Evolutionary conservation across 2,797 vertebrate species (phyloP).

Genomic region (Ceyx erithaca): DNA sequence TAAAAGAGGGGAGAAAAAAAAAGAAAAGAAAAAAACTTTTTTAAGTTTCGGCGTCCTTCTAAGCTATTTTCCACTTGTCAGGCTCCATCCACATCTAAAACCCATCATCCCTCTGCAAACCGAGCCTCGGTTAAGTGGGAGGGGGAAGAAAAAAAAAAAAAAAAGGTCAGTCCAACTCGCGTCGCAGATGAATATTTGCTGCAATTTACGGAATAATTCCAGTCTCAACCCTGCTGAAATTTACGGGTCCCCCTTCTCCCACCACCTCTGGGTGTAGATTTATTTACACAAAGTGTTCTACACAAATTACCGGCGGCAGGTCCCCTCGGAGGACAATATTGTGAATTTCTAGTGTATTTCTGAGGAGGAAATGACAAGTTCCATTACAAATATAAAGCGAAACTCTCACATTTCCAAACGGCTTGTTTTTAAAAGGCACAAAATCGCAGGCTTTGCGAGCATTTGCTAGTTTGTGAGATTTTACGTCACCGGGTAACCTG

Average conservation of each 20-base stretch:
- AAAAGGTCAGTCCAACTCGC: not conserved
- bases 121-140: not conserved
- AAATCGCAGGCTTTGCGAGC: not conserved
- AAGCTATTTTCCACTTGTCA: slow-evolving; percentile 91
- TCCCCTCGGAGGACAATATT: not conserved
- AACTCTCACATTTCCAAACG: not conserved
- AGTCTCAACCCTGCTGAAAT: not conserved
- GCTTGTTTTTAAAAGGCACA: not conserved
- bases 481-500: not conserved
- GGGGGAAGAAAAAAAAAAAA: no score
- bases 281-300: slow-evolving; percentile 3
- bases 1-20: not conserved
- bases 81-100: slow-evolving; percentile 84
- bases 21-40: slow-evolving; percentile 62
- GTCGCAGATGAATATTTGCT: not conserved
- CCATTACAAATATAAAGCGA: not conserved
- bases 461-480: not conserved
- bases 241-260: not conserved
- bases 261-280: not conserved
- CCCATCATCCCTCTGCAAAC: slow-evolving; percentile 49
- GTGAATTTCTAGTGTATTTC: not conserved
- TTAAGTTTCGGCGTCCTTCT: slow-evolving; percentile 83
- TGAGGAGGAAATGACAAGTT: not conserved
- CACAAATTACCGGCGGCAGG: not conserved
- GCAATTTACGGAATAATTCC: slow-evolving; percentile 17